A percentile compares a stretch with the other conserved stretches of the same genome.
These are phyloP conservation scores for Pseudeuparius sepicola DNA, from an alignment of 2,888 invertebrate genomes.

Conservation along the genomic window DNA sequence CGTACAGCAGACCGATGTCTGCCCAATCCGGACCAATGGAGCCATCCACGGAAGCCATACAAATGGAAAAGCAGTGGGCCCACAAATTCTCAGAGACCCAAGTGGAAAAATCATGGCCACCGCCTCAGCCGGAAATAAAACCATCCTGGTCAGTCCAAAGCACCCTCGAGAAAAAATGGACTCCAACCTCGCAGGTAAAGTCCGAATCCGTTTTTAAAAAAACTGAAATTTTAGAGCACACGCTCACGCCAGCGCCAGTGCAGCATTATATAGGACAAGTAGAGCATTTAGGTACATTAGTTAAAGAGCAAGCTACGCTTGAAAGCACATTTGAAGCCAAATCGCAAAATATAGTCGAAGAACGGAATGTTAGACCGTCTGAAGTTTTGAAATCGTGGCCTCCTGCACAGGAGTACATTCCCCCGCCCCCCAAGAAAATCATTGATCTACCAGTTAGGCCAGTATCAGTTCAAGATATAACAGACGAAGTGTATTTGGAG, in stretches of 20 bases:
- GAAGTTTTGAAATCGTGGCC: conserved; percentile 43
- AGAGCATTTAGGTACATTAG: conserved; percentile 34
- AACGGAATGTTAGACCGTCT: conserved; percentile 39
- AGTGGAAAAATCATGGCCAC: conserved; percentile 45
- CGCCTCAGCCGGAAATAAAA: conserved; percentile 32
- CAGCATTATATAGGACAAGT: conserved; percentile 39
- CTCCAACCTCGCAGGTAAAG: conserved; percentile 28
- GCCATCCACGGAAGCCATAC: conserved; percentile 51
- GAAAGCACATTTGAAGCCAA: conserved; percentile 24
- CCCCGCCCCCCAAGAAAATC: conserved; percentile 29
- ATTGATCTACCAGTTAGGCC: conserved; percentile 30
- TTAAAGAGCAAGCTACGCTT: conserved; percentile 30
- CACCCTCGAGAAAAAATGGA: conserved; percentile 36
- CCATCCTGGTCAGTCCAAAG: conserved; percentile 36
- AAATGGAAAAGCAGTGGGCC: conserved; percentile 61
- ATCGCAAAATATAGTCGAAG: conserved; percentile 35
- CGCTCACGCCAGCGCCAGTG: conserved; percentile 23
- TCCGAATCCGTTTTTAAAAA: conserved; percentile 28
- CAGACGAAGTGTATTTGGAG: conserved; percentile 46
- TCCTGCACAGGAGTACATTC: conserved; percentile 30
- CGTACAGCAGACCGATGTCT: conserved; percentile 27
- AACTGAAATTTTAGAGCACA: conserved; percentile 23
- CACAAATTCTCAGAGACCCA: conserved; percentile 40
- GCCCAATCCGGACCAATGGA: conserved; percentile 23
- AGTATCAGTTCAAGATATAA: conserved; percentile 39